Percentiles rank a stretch among this genome's conserved stretches.
Conservation (phyloP, 2,888 invertebrate species). For the Dryococelus australis region DNA sequence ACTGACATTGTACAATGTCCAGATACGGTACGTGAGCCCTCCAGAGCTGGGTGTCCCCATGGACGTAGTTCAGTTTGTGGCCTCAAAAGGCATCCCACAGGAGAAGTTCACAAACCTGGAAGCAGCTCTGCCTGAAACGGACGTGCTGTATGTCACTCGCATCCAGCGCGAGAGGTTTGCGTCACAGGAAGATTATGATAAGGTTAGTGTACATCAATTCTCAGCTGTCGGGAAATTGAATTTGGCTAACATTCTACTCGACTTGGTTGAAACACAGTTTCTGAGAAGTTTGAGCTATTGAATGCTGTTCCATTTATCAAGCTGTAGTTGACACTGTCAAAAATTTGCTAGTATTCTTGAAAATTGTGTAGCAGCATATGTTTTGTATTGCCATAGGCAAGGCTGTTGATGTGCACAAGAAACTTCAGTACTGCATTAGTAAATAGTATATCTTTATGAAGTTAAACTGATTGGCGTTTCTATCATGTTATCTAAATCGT, state of each 20-base stretch:
- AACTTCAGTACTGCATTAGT: too few relatives aligned
- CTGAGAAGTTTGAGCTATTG: too few relatives aligned
- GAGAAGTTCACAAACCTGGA: conserved; percentile 77
- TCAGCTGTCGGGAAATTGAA: background rate
- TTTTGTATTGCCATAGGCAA: too few relatives aligned
- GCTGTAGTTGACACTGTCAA: conserved; percentile 21
- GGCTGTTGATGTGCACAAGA: too few relatives aligned
- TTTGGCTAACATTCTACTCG: background rate
- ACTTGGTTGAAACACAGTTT: too few relatives aligned
- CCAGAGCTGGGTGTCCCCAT: conserved; percentile 89
- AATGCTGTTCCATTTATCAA: too few relatives aligned
- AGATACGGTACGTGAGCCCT: conserved; percentile 91
- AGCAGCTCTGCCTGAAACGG: conserved; percentile 88
- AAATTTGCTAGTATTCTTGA: too few relatives aligned
- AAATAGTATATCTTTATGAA: too few relatives aligned
- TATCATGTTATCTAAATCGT: too few relatives aligned
- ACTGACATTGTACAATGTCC: conserved; percentile 92
- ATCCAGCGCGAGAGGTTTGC: conserved; percentile 94
- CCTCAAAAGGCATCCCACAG: conserved; percentile 80
- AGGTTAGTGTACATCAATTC: conserved; percentile 64
- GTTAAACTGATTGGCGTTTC: too few relatives aligned
- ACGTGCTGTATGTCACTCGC: conserved; percentile 98
- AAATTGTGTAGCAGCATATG: too few relatives aligned
- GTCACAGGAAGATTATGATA: conserved; percentile 82
- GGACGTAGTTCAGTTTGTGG: conserved; percentile 80